phyloP scores from a whole-genome alignment of 2,888 invertebrate species.

The Caenorhabditis sinica region DNA sequence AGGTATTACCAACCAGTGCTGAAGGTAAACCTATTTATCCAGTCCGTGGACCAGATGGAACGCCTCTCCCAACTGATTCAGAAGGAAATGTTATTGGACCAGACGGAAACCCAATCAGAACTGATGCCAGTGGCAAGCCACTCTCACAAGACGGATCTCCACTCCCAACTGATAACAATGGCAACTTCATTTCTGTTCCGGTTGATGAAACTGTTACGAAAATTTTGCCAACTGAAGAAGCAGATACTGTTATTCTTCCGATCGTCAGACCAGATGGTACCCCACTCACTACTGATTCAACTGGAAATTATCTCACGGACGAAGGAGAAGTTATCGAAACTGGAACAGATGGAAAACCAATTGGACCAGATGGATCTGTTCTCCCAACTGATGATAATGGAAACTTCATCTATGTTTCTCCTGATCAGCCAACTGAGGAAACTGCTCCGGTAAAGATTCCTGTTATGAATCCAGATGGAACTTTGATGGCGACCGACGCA shows the following conservation, averaged over 20 bases:
- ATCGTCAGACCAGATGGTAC: conserved; percentile 17
- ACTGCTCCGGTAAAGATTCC: conserved; percentile 12
- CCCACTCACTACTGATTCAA: conserved; percentile 15
- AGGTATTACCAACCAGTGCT: neutral
- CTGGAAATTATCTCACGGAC: conserved; percentile 6
- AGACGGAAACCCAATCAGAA: conserved; percentile 1
- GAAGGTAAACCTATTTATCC: conserved; percentile 4
- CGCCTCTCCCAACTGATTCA: neutral
- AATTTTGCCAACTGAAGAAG: neutral
- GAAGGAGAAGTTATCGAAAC: conserved; percentile 17
- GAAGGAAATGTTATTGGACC: neutral
- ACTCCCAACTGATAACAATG: neutral
- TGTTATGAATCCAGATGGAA: conserved; percentile 25
- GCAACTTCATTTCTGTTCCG: conserved; percentile 1
- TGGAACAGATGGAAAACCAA: conserved; percentile 12
- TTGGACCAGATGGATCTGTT: conserved; percentile 21
- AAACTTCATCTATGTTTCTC: conserved; percentile 45
- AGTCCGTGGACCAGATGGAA: conserved; percentile 12
- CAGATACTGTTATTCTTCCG: neutral
- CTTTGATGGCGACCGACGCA: conserved; percentile 43
- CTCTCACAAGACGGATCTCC: neutral
- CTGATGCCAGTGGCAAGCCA: conserved; percentile 9
- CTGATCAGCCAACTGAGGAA: conserved; percentile 43
- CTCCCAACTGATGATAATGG: conserved; percentile 24
- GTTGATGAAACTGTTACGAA: neutral